Base-by-base conservation (phyloP, 2,113 vertebrate species). In the Heterotilapia buettikoferi region DNA sequence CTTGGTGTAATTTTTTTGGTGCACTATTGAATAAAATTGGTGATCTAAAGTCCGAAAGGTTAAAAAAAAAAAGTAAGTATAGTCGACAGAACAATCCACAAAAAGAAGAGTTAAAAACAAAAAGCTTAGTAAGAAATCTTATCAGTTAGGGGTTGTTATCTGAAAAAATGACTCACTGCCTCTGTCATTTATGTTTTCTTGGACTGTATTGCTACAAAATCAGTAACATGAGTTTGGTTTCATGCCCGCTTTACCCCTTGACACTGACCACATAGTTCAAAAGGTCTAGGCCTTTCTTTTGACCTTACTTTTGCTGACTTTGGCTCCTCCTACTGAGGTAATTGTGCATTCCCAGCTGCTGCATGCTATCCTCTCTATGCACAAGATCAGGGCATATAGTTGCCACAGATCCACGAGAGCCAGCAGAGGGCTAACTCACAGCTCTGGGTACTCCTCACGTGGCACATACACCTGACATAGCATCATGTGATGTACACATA, bases 261-360 rank as follows among this genome's bases (percentile, higher is more conserved):
- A 29, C 31, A 12, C 52, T 6, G 56, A 83, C 79, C 79, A 82
- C 54, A 6, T 21, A 9, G 38, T 10, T 68, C 78, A 43, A 16
- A 31, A 63, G 68, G 36, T 88, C 89, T 36, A 12, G 57, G 50
- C 26, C 80, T 83, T 89, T 84, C 80, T 40, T 86, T 63, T 87
- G 66, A 89, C 61, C 80, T 88, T 71, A 84, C 90, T 63, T 40
- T 61, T 91, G 7, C 82, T 83, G 84, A 93, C 90, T 89, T 90
- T 90, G 82, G 76, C 90, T 89, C 84, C 92, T 88, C 90, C 88
- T 90, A 24, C 50, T 83, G 84, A 86, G 84, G 88, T 68, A 76
- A 91, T 57, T 56, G 85, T 86, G 84, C 95, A 96, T 97, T 96
- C 96, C 90, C 96, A 97, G 96, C 96, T 97, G 96, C 93, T 92